phyloP scores from a whole-genome alignment of 2,113 vertebrate genomes.

The Paradoxurus hermaphroditus region DNA sequence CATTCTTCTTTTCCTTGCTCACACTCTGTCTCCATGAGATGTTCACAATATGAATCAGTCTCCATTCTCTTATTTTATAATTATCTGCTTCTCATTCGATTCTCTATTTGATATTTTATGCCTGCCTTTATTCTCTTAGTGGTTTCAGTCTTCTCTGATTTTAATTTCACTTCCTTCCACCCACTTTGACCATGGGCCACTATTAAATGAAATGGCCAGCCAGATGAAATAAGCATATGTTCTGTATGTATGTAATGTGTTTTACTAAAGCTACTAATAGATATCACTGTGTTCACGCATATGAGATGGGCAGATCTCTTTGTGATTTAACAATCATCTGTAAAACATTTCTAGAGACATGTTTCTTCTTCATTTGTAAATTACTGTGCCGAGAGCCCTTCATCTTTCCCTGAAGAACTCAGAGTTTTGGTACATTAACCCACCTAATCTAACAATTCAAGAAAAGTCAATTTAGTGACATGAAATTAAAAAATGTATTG shows the following conservation, averaged over 20 bases:
- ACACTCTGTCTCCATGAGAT: not conserved
- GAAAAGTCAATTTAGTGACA: slow-evolving; percentile 23
- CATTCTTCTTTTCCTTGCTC: not conserved
- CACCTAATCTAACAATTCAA: not conserved
- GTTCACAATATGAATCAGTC: not conserved
- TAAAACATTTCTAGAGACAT: not conserved
- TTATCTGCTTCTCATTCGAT: not conserved
- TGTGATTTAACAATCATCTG: not conserved
- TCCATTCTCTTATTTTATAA: not conserved
- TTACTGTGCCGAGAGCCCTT: not conserved
- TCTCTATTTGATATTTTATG: not conserved
- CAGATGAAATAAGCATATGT: not conserved
- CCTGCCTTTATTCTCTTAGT: not conserved
- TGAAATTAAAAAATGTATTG: slow-evolving; percentile 12
- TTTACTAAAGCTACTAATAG: not conserved
- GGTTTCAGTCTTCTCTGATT: not conserved
- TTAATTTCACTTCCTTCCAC: not conserved
- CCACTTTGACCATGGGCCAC: not conserved
- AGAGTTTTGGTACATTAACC: not conserved
- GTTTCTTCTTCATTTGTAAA: not conserved
- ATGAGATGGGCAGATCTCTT: not conserved
- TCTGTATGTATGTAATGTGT: not conserved
- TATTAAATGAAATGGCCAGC: not conserved
- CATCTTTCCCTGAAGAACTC: not conserved
- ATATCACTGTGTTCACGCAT: not conserved